A percentile compares a stretch with the other conserved stretches of the same genome.
Evolutionary conservation across 2,888 invertebrate genomes (phyloP).

Genomic region (Argyra leucocephala): DNA sequence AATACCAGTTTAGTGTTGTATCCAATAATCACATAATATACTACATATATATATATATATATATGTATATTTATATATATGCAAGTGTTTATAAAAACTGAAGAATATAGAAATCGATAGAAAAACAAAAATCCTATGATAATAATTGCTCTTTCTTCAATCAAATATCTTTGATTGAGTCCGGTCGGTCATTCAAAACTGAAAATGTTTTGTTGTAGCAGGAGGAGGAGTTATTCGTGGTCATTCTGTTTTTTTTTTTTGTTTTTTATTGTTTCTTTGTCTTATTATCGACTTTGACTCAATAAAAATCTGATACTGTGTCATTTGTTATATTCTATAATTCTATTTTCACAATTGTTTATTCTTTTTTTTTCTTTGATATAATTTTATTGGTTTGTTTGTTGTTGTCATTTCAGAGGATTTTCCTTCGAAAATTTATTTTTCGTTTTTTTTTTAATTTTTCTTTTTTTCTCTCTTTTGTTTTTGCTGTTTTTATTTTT

Average conservation of each 20-base stretch:
- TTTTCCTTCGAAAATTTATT: no score
- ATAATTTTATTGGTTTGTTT: no score
- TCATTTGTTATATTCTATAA: neutral
- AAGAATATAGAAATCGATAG: no score
- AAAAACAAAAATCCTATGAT: neutral
- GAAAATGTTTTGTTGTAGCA: neutral
- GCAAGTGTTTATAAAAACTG: no score
- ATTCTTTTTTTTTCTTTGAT: neutral
- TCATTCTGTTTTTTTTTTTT: neutral
- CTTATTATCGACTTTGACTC: conserved; percentile 4
- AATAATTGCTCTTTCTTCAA: neutral
- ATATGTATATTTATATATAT: no score
- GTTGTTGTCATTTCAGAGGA: no score
- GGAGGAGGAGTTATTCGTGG: neutral
- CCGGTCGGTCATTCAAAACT: neutral
- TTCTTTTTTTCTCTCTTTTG: no score
- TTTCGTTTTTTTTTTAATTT: no score
- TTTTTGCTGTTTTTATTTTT: neutral
- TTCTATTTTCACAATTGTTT: neutral
- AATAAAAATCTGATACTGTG: conserved; percentile 3
- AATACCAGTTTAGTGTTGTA: no score
- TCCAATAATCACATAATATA: no score
- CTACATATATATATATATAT: no score
- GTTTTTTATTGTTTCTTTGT: neutral
- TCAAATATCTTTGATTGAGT: neutral